phyloP scores from a whole-genome alignment of 2,113 vertebrate species.

The Ptilonorhynchus violaceus region DNA sequence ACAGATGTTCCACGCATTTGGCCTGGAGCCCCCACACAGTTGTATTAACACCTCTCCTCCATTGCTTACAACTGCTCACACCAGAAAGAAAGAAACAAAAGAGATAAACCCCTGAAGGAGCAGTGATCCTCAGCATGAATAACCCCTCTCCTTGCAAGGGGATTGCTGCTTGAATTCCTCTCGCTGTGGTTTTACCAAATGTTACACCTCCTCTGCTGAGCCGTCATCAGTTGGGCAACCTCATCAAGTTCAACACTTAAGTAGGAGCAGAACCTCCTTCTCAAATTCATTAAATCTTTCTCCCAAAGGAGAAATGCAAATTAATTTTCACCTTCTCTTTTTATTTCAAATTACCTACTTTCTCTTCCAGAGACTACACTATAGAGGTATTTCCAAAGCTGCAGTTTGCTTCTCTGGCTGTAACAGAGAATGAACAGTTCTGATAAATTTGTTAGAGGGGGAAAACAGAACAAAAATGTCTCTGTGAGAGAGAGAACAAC shows the following conservation, averaged over 20 bases:
- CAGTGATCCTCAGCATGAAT: not conserved
- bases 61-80: not conserved
- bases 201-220: not conserved
- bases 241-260: not conserved
- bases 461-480: not conserved
- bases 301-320: not conserved
- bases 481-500: not conserved
- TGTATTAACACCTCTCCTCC: not conserved
- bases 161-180: not conserved
- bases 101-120: not conserved
- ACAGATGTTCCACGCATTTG: not conserved
- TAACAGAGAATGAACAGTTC: not conserved
- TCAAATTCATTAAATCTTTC: not conserved
- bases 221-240: not conserved
- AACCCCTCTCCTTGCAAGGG: not conserved
- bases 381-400: not conserved
- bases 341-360: not conserved
- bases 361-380: not conserved
- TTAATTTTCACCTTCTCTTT: not conserved
- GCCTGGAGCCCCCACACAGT: not conserved
- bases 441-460: not conserved
- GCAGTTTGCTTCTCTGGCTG: not conserved
- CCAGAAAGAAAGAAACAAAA: not conserved
- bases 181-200: not conserved
- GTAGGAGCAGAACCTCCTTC: conserved; percentile 31